Evolutionary conservation across 2,888 invertebrate species (phyloP).

Genomic region (Ischnus inquisitorius): DNA sequence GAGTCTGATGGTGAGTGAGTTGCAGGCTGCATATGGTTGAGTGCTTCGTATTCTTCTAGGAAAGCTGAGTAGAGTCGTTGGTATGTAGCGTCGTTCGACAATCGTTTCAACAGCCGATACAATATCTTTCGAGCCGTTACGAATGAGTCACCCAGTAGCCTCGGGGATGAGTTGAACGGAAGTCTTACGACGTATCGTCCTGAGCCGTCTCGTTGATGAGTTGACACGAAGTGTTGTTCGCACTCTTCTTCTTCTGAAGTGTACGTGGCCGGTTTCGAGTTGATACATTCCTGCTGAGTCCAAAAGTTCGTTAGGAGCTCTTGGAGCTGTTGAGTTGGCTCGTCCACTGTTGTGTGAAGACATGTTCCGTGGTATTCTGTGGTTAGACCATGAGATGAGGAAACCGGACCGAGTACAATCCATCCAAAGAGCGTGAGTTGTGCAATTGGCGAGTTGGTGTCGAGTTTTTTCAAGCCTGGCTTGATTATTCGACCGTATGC

Average conservation of each 20-base stretch:
- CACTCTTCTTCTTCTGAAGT: conserved; percentile 34
- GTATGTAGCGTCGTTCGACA: not conserved
- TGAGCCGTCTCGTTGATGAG: conserved; percentile 28
- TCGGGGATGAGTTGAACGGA: not conserved
- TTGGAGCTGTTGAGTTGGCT: not conserved
- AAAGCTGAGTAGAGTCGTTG: not conserved
- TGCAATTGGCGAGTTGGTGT: conserved; percentile 46
- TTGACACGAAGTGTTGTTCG: conserved; percentile 11
- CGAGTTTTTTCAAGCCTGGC: conserved; percentile 45
- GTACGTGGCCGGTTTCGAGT: not conserved
- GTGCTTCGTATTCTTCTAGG: conserved; percentile 10
- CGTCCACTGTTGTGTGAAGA: too few species aligned
- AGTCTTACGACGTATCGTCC: conserved; percentile 32
- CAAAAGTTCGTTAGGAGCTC: conserved; percentile 19
- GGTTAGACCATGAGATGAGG: too few species aligned
- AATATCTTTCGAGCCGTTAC: not conserved
- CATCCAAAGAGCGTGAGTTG: conserved; percentile 56
- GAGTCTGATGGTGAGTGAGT: conserved; percentile 3
- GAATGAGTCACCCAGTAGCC: conserved; percentile 8
- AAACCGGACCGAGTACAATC: conserved; percentile 52
- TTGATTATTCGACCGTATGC: conserved; percentile 56
- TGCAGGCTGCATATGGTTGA: conserved; percentile 11
- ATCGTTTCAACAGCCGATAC: not conserved
- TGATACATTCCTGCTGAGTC: conserved; percentile 16
- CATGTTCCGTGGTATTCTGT: too few species aligned